Base-by-base conservation (phyloP, 2,797 vertebrate genomes). In the Myotis pilosus region DNA sequence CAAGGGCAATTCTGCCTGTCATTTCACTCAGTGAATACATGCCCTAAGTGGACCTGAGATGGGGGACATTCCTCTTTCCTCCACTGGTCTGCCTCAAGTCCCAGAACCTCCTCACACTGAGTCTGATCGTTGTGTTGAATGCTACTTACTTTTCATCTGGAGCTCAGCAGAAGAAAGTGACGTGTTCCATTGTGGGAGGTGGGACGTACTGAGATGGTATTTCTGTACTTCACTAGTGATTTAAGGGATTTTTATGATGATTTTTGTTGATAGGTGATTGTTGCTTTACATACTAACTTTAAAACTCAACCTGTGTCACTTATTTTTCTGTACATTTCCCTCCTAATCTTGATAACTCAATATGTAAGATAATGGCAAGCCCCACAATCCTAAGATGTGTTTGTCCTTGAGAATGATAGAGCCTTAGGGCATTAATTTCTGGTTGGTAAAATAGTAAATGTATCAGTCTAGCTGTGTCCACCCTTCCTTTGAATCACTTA, bases 251-350 rank as follows among this genome's bases (percentile, higher is more conserved):
- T 91, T 51, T 64, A 55, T 78, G 44, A 33, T 47, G 66, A 20
- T 60, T 95, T 89, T 83, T 81, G 36, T 47, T 83, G 12, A 44
- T 38, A 53, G 19, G 33, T 64, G 53, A 66, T 80, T 30, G 12
- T 84, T 75, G 8, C 41, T 92, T 92, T 87, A 53, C 16, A 25
- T 89, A 41, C 44, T 91, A 66, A 88, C 80, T 88, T 84, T 88
- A 84, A 75, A 68, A 75, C 68, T 69, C 68, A 60, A 81, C 75
- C 36, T 23, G 23, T 80, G 19, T n/a, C 69, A 28, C 51, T 68
- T 22, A 84, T 41, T 75, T 41, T 30, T 8, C 36, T 51, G 53
- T 41, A 20, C 9, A 41, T 38, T 57, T 66, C 89, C 20, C 1
- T 0, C 11, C 8, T 41, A 53, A 44, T 60, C 17, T 57, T 84